Evolutionary conservation across 2,888 invertebrate genomes (phyloP), one percentile per base, ranked within the genome.

Genomic region (Conistra vaccinii): DNA sequence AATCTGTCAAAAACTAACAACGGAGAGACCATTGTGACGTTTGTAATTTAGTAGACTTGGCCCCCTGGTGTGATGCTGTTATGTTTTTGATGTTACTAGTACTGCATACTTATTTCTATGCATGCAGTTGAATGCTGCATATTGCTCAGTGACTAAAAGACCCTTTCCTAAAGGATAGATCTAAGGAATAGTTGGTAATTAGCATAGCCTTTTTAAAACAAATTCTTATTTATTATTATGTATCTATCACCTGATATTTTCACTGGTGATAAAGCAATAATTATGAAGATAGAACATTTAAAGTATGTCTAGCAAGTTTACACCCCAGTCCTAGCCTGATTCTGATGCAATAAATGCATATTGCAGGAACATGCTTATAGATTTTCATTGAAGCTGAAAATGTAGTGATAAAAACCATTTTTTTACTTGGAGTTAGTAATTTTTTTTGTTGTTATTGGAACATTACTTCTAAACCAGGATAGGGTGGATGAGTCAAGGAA

Each of bases 301-400:
- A 42, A 20, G 2, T 6, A 32, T 29, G n/a, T 32, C 73, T 32
- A 26, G n/a, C 2, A 61, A 42, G 6, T 42, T 53, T 32, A 35
- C 5, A 10, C 1, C 2, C 14, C n/a, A 51, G 20, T 60, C 35
- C 29, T 6, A 60, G n/a, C 5, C 23, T n/a, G 26, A 48, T 29
- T 66, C 26, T 48, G 23, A 14, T 61, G 14, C 53, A 77, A 20
- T 58, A 42, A 32, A 32, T 57, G 23, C n/a, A 26, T 29, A 74
- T 32, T 2, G 5, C 26, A 45, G 6, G 14, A 63, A n/a, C 1
- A 53, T 69, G 17, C n/a, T 42, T 42, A 55, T 51, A 55, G 2
- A 42, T 67, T 63, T 55, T 66, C 48, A 76, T 53, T 71, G 35
- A 69, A 65, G 29, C 42, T 70, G 12, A 55, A 67, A 69, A 67